phyloP scores from a whole-genome alignment of 2,113 vertebrate species.

The Anseranas semipalmata region DNA sequence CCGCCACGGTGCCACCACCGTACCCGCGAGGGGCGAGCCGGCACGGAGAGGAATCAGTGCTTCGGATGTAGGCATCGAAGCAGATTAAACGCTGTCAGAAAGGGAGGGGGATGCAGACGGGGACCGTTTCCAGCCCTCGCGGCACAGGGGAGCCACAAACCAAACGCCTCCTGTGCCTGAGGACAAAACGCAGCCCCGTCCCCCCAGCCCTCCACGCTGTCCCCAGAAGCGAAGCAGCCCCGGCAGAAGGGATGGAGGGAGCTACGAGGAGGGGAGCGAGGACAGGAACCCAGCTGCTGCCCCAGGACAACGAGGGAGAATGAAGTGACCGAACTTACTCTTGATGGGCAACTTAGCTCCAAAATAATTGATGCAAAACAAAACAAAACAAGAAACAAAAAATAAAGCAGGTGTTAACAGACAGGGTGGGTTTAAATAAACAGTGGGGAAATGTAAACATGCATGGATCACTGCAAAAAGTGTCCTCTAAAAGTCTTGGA shows the following conservation, averaged over 20 bases:
- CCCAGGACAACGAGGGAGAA: neutral
- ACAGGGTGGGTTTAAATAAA: neutral
- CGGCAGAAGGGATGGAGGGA: neutral
- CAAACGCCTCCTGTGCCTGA: neutral
- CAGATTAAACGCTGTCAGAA: neutral
- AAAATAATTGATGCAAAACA: conserved; percentile 62
- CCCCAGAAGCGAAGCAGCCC: neutral
- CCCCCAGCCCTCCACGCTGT: neutral
- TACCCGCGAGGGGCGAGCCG: accelerated
- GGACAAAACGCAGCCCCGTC: accelerated
- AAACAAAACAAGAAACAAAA: neutral
- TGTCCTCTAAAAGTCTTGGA: neutral
- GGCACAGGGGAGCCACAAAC: accelerated
- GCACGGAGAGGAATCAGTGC: neutral
- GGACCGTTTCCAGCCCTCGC: neutral
- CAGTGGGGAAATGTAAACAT: neutral
- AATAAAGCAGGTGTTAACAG: conserved; percentile 59
- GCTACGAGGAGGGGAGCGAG: neutral
- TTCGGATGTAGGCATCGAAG: neutral
- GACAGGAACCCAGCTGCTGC: neutral
- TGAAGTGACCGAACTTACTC: conserved; percentile 65
- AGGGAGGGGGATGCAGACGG: neutral
- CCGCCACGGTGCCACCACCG: accelerated
- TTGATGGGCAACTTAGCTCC: conserved; percentile 71
- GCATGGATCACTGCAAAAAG: neutral